A percentile compares a stretch with the other conserved stretches of the same genome.
Conservation (phyloP, 2,888 invertebrate genomes). For the Dione vanillae region DNA sequence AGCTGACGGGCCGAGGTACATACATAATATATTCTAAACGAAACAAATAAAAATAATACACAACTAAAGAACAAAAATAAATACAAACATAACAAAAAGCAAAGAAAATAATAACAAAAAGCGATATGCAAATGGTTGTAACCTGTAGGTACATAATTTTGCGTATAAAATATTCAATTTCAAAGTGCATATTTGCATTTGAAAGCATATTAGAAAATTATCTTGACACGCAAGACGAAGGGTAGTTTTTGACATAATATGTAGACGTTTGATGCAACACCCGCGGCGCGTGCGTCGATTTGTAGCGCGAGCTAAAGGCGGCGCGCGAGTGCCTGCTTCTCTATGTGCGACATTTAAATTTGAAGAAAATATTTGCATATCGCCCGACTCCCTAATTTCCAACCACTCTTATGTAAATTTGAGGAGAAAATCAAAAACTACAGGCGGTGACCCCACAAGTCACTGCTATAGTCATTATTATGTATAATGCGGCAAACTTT, state of each 20-base stretch:
- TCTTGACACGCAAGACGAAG: conserved; percentile 64
- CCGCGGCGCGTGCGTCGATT: conserved; percentile 73
- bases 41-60: conserved; percentile 73
- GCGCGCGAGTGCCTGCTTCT: conserved; percentile 55
- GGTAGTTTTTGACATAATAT: conserved; percentile 69
- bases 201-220: conserved; percentile 69
- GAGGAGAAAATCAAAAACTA: conserved; percentile 73
- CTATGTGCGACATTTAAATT: conserved; percentile 67
- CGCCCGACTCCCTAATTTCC: conserved; percentile 78
- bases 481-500: conserved; percentile 71
- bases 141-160: conserved; percentile 35
- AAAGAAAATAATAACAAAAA: conserved; percentile 66
- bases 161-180: conserved; percentile 45
- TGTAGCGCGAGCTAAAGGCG: conserved; percentile 54
- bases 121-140: conserved; percentile 78
- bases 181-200: conserved; percentile 72
- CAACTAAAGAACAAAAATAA: conserved; percentile 81
- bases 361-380: conserved; percentile 83
- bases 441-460: conserved; percentile 78
- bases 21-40: conserved; percentile 63
- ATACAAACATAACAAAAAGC: conserved; percentile 81
- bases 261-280: conserved; percentile 64
- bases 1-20: conserved; percentile 56
- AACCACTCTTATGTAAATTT: conserved; percentile 78
- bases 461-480: conserved; percentile 67